Base-by-base conservation (phyloP, 1,140 invertebrate genomes). In the Stenopsyche tienmushanensis region DNA sequence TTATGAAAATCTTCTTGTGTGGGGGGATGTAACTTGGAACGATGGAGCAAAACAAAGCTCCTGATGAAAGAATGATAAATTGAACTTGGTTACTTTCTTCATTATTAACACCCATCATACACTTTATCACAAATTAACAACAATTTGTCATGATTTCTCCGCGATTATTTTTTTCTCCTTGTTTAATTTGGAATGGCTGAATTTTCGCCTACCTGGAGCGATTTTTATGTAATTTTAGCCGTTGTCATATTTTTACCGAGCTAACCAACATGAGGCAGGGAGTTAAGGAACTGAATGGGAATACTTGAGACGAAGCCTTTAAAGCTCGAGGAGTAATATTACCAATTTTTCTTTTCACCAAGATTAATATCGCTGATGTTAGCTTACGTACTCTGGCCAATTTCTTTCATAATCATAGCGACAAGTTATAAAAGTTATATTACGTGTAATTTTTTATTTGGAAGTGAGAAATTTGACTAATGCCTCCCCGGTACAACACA, bases 71-170 rank as follows among this genome's bases (percentile, higher is more conserved):
- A 42, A 57, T 57, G 54, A 57, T 42, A 57, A 57, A 57, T 57
- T 57, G 54, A 26, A 57, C 39, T 57, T 42, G 54, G 54, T 57
- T 42, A 23, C 54, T 57, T 42, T 57, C 9, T 29, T 57, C 54
- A 57, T 57, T n/a, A n/a, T n/a, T 57, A 57, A 42, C 54, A 41
- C 54, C 42, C 54, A 57, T 57, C 54, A 57, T 26, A n/a, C 10
- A 29, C 34, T 21, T 10, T 41, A 41, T 39, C 54, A 15, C 13
- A 13, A 42, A 17, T 1, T 57, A n/a, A 29, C 34, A 24, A 57
- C 39, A 20, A 57, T 57, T 42, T 39, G 24, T 57, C 54, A 57
- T 10, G 10, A 23, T 50, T 50, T 17, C 9, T 8, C 9, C 44
- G 17, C 8, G 17, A 45, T 5, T 8, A 10, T 45, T 45, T 45